These are phyloP conservation scores for Zaprionus kolodkinae DNA, from an alignment of 1,140 invertebrate genomes.

Conservation along the genomic window DNA sequence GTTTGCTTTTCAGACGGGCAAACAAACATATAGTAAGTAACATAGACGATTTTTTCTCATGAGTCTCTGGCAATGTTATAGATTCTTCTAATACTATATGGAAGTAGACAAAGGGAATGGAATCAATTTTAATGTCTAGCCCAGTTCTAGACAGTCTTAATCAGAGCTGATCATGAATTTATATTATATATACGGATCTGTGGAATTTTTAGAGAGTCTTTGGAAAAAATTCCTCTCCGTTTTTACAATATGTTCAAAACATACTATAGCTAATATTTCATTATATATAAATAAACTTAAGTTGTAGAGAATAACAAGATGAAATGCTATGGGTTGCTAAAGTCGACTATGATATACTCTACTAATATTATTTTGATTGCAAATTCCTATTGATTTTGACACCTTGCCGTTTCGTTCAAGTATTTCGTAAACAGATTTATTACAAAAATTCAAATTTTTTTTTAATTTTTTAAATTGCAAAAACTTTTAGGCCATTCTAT, in stretches of 20 bases:
- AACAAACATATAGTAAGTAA: neutral
- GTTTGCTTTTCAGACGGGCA: constrained; percentile 24
- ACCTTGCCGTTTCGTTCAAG: neutral
- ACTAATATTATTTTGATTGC: neutral
- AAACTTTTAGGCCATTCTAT: too few species aligned
- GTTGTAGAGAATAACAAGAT: neutral
- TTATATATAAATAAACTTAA: constrained; percentile 4
- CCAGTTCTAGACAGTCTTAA: neutral
- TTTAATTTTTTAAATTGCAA: too few species aligned
- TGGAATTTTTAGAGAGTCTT: neutral
- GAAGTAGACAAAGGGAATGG: neutral
- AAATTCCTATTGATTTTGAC: neutral
- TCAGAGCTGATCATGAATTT: neutral
- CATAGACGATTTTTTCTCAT: constrained; percentile 9
- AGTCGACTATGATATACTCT: neutral
- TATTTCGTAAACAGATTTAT: too few species aligned
- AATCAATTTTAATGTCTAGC: neutral
- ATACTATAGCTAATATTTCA: constrained; percentile 4
- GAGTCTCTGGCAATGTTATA: constrained; percentile 18
- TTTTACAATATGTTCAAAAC: neutral
- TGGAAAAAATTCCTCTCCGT: neutral
- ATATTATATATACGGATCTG: neutral
- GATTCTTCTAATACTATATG: neutral
- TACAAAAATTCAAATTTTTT: too few species aligned
- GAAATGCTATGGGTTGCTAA: neutral